phyloP scores from a whole-genome alignment of 2,797 vertebrate genomes.

The Limnodromus scolopaceus region DNA sequence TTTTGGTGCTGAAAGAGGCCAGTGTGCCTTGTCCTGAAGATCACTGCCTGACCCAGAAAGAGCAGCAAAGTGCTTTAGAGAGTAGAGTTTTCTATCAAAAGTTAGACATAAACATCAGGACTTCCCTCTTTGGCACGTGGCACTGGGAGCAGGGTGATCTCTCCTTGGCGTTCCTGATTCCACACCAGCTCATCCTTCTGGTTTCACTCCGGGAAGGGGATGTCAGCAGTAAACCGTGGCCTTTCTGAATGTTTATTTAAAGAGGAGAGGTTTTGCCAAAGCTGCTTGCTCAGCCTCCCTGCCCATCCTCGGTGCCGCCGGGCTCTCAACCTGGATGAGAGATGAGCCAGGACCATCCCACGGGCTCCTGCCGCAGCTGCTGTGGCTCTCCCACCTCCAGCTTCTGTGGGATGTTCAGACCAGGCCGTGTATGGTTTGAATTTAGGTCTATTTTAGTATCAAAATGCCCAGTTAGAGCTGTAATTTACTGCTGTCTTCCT shows the following conservation, averaged over 20 bases:
- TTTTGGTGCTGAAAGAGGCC: neutral
- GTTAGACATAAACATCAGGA: neutral
- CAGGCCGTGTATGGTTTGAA: constrained; percentile 1
- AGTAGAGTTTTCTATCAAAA: neutral
- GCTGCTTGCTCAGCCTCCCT: constrained; percentile 37
- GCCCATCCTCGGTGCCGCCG: neutral
- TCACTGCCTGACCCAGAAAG: neutral
- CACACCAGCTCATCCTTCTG: neutral
- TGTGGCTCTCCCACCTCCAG: constrained; percentile 20
- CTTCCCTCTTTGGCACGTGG: neutral
- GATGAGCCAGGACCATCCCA: neutral
- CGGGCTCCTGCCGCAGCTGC: neutral
- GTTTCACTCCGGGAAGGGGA: neutral
- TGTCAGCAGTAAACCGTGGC: neutral
- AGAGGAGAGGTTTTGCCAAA: constrained; percentile 32
- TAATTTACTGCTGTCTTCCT: constrained; percentile 52
- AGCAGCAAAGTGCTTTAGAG: neutral
- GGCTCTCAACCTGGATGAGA: neutral
- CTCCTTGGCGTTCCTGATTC: neutral
- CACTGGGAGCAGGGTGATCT: neutral
- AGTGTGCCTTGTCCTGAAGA: neutral
- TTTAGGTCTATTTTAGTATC: constrained; percentile 38
- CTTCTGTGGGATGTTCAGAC: neutral
- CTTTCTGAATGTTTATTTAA: constrained; percentile 31
- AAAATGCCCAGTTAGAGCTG: neutral